These are phyloP conservation scores for Caranx ignobilis DNA, from an alignment of 2,113 vertebrate genomes.

Conservation along the genomic window DNA sequence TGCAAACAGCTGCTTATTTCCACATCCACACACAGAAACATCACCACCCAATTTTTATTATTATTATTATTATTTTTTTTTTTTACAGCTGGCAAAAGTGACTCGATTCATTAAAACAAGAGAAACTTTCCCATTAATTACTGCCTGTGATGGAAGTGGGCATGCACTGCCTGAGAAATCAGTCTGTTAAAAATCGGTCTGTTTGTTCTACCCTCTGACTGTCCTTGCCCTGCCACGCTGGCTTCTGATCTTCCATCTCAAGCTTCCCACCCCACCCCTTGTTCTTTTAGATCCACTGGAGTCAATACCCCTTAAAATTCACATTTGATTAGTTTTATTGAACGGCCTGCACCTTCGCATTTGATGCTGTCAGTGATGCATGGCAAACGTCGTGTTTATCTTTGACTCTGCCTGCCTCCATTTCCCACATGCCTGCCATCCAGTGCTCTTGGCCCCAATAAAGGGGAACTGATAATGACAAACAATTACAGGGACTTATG, in stretches of 20 bases:
- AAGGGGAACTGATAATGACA: slow-evolving; percentile 60
- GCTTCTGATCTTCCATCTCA: slow-evolving; percentile 50
- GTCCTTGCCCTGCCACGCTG: slow-evolving; percentile 50
- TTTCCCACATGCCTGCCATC: slow-evolving; percentile 22
- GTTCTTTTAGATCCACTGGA: slow-evolving; percentile 27
- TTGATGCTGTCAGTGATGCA: slow-evolving; percentile 54
- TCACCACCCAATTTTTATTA: background rate
- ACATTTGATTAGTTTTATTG: slow-evolving; percentile 78
- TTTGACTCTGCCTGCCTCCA: slow-evolving; percentile 28
- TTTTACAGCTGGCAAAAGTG: too few species aligned
- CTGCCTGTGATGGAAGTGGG: too few species aligned
- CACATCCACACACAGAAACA: background rate
- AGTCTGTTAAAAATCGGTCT: slow-evolving; percentile 15
- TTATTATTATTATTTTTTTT: too few species aligned
- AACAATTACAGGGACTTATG: slow-evolving; percentile 53
- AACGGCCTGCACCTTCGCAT: slow-evolving; percentile 60
- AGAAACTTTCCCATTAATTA: background rate
- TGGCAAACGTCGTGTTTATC: slow-evolving; percentile 54
- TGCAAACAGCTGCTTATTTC: background rate
- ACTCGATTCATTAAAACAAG: background rate
- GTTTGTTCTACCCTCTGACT: slow-evolving; percentile 43
- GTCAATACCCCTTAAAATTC: slow-evolving; percentile 80
- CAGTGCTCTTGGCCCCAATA: slow-evolving; percentile 32
- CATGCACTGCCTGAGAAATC: slow-evolving; percentile 10
- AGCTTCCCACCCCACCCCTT: background rate